A percentile compares a stretch with the other conserved stretches of the same genome.
Conservation (phyloP, 2,797 vertebrate genomes). For the Peromyscus attwateri region DNA sequence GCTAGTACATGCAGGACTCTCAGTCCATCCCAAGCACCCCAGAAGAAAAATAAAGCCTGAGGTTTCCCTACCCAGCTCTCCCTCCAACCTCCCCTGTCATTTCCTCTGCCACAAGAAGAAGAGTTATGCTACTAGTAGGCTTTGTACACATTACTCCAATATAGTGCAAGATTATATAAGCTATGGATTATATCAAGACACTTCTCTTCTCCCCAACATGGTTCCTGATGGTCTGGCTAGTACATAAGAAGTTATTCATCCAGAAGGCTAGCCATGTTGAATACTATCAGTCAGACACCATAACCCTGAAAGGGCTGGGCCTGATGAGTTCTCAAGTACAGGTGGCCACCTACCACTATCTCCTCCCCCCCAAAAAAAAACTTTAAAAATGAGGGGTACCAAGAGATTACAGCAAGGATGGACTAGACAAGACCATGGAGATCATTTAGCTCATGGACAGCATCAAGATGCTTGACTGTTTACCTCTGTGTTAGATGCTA, state of each 20-base stretch:
- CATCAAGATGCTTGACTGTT: constrained; percentile 94
- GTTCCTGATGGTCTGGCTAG: not conserved
- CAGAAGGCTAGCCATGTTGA: constrained; percentile 94
- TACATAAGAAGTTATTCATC: constrained; percentile 94
- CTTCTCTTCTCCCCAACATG: not conserved
- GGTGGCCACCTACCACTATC: constrained; percentile 86
- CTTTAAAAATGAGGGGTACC: constrained; percentile 94
- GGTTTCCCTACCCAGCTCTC: not conserved
- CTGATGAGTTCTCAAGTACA: constrained; percentile 93
- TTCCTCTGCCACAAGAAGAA: not conserved
- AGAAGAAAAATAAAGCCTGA: not conserved
- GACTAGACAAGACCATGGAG: constrained; percentile 85
- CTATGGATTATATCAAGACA: not conserved
- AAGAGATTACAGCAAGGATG: constrained; percentile 90
- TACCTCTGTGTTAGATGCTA: constrained; percentile 95
- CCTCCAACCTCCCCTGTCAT: not conserved
- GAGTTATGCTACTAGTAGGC: not conserved
- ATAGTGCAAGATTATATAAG: not conserved
- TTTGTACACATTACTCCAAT: not conserved
- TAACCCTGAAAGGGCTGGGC: constrained; percentile 94
- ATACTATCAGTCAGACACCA: constrained; percentile 94
- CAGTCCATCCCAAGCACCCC: not conserved
- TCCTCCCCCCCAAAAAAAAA: constrained; percentile 87
- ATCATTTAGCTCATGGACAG: constrained; percentile 88
- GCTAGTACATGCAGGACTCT: not conserved